These are phyloP conservation scores for Linnaemya tessellans DNA, from an alignment of 2,888 invertebrate genomes.

Conservation along the genomic window DNA sequence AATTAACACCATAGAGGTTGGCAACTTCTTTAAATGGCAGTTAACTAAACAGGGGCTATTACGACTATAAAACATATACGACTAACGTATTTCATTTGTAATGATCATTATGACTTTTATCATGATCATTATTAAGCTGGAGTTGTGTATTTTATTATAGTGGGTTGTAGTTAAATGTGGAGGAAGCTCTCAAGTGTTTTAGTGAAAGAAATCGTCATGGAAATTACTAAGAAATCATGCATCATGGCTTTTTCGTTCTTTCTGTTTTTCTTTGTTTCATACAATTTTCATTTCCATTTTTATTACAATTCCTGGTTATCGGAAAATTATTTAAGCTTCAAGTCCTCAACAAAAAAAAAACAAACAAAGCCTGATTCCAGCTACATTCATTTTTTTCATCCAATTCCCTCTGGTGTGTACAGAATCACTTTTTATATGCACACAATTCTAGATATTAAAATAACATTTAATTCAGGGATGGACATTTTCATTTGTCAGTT, in stretches of 20 bases:
- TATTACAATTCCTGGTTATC: conserved; percentile 43
- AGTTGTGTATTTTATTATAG: conserved; percentile 1
- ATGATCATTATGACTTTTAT: conserved; percentile 13
- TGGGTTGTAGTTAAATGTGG: conserved; percentile 46
- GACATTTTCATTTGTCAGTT: not conserved
- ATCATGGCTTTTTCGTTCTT: conserved; percentile 18
- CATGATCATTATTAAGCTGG: conserved; percentile 16
- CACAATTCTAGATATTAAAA: not conserved
- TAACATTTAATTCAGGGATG: conserved; percentile 1
- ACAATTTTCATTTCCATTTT: conserved; percentile 41
- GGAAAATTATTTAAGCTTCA: conserved; percentile 56
- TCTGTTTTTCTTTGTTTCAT: not conserved
- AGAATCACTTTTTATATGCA: conserved; percentile 8
- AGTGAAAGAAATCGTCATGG: conserved; percentile 52
- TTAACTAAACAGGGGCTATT: conserved; percentile 6
- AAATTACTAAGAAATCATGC: conserved; percentile 49
- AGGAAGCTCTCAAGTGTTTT: conserved; percentile 41
- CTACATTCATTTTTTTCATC: not conserved
- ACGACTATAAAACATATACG: not conserved
- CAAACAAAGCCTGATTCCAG: not conserved
- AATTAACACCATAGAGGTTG: conserved; percentile 68
- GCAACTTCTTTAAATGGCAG: conserved; percentile 23
- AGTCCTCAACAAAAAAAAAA: conserved; percentile 13
- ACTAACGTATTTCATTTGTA: conserved; percentile 21
- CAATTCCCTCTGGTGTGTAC: not conserved